Evolutionary conservation across 2,797 vertebrate species (phyloP).

Genomic region (Ctenopoma kingsleyae): DNA sequence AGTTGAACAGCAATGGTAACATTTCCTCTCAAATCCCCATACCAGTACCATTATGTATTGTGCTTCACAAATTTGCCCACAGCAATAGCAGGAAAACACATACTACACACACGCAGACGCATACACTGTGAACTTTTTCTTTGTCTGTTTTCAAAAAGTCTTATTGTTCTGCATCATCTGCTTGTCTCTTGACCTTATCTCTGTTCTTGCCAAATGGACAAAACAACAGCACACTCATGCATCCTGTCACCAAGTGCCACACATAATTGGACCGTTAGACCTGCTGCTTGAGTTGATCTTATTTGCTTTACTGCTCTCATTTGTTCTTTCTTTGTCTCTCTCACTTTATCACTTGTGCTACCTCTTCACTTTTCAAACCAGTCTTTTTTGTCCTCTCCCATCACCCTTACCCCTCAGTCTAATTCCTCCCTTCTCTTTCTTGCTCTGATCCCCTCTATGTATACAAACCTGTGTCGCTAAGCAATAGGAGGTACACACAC

Average conservation of each 20-base stretch:
- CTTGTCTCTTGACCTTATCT: slow-evolving; percentile 62
- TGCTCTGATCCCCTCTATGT: slow-evolving; percentile 30
- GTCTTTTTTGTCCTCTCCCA: slow-evolving; percentile 38
- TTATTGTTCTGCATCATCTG: slow-evolving; percentile 46
- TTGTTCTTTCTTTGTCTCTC: slow-evolving; percentile 20
- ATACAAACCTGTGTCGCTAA: slow-evolving; percentile 42
- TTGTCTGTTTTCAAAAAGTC: slow-evolving; percentile 35
- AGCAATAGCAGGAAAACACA: not conserved
- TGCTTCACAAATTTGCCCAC: not conserved
- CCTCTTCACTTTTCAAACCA: slow-evolving; percentile 36
- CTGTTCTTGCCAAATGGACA: slow-evolving; percentile 61
- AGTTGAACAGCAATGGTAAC: slow-evolving; percentile 2
- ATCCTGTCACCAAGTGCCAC: slow-evolving; percentile 54
- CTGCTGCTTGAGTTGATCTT: slow-evolving; percentile 48
- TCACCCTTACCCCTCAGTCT: slow-evolving; percentile 36
- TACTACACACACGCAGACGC: not conserved
- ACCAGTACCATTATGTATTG: not conserved
- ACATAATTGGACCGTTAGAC: slow-evolving; percentile 65
- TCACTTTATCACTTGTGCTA: slow-evolving; percentile 48
- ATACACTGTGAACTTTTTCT: slow-evolving; percentile 14
- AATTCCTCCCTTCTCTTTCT: slow-evolving; percentile 47
- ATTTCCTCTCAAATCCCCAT: slow-evolving; percentile 13
- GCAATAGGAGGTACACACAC: slow-evolving; percentile 50
- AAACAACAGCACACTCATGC: slow-evolving; percentile 62
- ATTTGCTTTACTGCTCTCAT: slow-evolving; percentile 46